Percentiles rank a stretch among this genome's conserved stretches.
Conservation (phyloP, 2,113 vertebrate species). For the Cephalopterus ornatus region DNA sequence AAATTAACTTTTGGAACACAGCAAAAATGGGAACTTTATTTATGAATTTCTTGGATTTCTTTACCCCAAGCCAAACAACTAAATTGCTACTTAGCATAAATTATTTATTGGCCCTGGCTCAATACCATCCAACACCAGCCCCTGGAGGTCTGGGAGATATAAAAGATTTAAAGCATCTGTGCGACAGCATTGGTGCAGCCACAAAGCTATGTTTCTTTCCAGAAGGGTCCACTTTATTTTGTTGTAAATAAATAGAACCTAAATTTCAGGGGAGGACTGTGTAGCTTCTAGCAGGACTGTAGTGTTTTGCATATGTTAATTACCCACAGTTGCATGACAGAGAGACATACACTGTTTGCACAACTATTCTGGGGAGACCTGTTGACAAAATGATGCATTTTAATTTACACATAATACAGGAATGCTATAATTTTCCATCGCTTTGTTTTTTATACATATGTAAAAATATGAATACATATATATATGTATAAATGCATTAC, state of each 20-base stretch:
- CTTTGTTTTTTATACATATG: constrained; percentile 1
- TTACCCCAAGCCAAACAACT: constrained; percentile 93
- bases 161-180: constrained; percentile 86
- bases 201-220: constrained; percentile 83
- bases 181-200: constrained; percentile 79
- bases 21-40: constrained; percentile 88
- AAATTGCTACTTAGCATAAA: constrained; percentile 98
- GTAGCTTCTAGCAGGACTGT: constrained; percentile 81
- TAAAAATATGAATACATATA: not conserved
- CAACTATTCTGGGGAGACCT: constrained; percentile 68
- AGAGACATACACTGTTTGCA: constrained; percentile 62
- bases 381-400: constrained; percentile 68
- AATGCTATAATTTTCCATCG: constrained; percentile 30
- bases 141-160: constrained; percentile 85
- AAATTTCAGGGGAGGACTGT: constrained; percentile 75
- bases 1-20: constrained; percentile 83
- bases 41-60: constrained; percentile 90
- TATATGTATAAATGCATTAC: not conserved
- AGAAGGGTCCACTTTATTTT: constrained; percentile 87
- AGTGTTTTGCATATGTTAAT: constrained; percentile 84
- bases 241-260: constrained; percentile 85
- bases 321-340: constrained; percentile 70
- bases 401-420: constrained; percentile 25
- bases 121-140: constrained; percentile 87
- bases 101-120: constrained; percentile 95